Evolutionary conservation across 35 echinoderm and acorn worm species (phyloP), one percentile per base, ranked within the genome.

Genomic region (Apostichopus japonicus): DNA sequence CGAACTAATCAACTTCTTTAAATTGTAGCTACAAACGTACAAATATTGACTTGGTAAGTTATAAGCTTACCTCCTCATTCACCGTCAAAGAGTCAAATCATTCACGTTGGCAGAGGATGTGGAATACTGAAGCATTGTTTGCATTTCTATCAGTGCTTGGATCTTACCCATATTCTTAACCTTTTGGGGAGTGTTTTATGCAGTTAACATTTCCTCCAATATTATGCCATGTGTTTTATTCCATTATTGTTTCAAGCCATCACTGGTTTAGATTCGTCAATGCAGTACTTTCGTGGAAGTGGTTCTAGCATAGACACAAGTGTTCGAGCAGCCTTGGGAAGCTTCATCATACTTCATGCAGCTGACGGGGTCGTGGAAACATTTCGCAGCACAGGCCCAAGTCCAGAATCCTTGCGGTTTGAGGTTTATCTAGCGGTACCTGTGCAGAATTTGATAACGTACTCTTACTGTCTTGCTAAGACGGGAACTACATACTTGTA

Each of bases 211-310:
- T 78, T 78, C 17, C 7, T 78, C 8, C 17, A 9, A 23, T 17
- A 78, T 78, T 44, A 78, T 78, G 8, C 17, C 33, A 24, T 78
- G 8, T 8, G 8, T 78, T 24, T 9, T 17, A 78, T 78, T 78
- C 17, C 77, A 78, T 13, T 61, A 13, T 10, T 13, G 22, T 82
- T 55, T 82, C n/a, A 9, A 87, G 86, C 86, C 53, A 87, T 87
- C 6, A 62, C 56, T 65, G 86, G 86, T 57, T 7, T 23, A 65
- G 22, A 16, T 23, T 19, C 86, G 24, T 10, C 54, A 61, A 6
- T 21, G 14, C 3, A 1, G 17, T 87, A 87, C 57, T 87, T 87
- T 71, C 86, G 86, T 62, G 86, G 86, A 65, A 14, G 56, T 62
- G 57, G 86, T 71, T 57, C 86, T 13, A 4, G 4, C 17, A 11